Conservation (phyloP, 2,888 invertebrate species). For the Torymus texanus region DNA sequence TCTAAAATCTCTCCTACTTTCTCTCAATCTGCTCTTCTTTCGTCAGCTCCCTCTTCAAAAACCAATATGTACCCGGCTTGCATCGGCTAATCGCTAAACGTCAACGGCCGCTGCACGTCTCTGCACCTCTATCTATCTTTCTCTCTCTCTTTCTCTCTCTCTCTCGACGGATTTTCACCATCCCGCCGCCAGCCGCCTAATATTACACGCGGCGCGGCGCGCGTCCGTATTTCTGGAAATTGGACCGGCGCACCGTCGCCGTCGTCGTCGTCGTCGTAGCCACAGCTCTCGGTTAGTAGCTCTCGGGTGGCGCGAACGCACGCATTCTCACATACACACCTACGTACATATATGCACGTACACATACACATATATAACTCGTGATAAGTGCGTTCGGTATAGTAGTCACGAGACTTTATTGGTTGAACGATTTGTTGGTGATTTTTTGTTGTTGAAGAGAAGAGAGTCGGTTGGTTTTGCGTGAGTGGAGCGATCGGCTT, state of each 20-base stretch:
- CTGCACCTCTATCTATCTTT: constrained; percentile 15
- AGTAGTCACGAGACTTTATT: no score
- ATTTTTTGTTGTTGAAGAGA: no score
- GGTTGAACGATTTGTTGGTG: no score
- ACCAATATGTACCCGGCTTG: no score
- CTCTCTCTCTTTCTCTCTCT: constrained; percentile 19
- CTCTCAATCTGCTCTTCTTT: no score
- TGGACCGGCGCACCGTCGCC: constrained; percentile 63
- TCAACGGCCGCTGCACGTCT: constrained; percentile 9
- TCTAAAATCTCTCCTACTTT: no score
- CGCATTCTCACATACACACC: not conserved
- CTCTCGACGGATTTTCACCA: constrained; percentile 52
- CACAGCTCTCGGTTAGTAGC: constrained; percentile 38
- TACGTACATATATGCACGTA: no score
- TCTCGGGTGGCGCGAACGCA: constrained; percentile 29
- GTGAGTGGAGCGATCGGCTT: no score
- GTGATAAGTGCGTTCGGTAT: no score
- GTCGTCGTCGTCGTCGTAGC: constrained; percentile 31
- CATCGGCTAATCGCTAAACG: not conserved
- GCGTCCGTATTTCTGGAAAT: constrained; percentile 75
- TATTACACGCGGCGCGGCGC: constrained; percentile 67
- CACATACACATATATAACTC: no score
- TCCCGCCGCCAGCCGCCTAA: constrained; percentile 68
- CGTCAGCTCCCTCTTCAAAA: no score
- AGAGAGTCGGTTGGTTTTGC: no score